phyloP scores from a whole-genome alignment of 2,888 invertebrate genomes.

The Eupithecia pulchellata region DNA sequence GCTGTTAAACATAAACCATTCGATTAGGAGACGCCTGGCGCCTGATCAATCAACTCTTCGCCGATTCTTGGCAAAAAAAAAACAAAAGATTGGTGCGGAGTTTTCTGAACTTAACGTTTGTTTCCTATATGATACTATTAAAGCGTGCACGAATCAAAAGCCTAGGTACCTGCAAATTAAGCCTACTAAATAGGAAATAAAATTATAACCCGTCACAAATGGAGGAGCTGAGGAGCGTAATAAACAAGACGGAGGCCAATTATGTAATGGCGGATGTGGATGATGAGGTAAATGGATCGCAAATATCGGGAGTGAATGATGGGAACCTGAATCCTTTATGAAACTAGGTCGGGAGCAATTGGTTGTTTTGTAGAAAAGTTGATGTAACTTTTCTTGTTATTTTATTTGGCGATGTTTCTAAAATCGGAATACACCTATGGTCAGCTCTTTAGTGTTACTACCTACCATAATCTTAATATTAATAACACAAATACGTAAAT shows the following conservation, averaged over 20 bases:
- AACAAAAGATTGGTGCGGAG: not conserved
- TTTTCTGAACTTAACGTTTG: not conserved
- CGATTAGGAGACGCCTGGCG: constrained; percentile 1
- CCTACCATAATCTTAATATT: not conserved
- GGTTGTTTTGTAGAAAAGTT: too few species aligned
- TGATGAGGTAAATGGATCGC: constrained; percentile 36
- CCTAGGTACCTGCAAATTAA: not conserved
- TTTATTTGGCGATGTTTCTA: too few species aligned
- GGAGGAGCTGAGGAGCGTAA: constrained; percentile 31
- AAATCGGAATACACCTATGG: not conserved
- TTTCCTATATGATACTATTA: not conserved
- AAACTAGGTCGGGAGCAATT: constrained; percentile 15
- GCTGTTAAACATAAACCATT: not conserved
- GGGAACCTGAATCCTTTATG: constrained; percentile 31
- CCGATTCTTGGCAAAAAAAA: not conserved
- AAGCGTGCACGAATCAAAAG: not conserved
- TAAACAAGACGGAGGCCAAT: constrained; percentile 32
- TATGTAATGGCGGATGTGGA: constrained; percentile 42
- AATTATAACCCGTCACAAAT: constrained; percentile 35
- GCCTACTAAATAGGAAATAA: constrained; percentile 20
- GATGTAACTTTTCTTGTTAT: too few species aligned
- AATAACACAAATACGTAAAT: too few species aligned
- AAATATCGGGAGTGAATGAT: constrained; percentile 34
- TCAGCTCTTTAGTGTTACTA: not conserved
- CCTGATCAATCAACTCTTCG: not conserved